Percentiles rank a stretch among this genome's conserved stretches.
These are phyloP conservation scores for Lutjanus argentimaculatus DNA, from an alignment of 2,797 vertebrate genomes.

Conservation along the genomic window DNA sequence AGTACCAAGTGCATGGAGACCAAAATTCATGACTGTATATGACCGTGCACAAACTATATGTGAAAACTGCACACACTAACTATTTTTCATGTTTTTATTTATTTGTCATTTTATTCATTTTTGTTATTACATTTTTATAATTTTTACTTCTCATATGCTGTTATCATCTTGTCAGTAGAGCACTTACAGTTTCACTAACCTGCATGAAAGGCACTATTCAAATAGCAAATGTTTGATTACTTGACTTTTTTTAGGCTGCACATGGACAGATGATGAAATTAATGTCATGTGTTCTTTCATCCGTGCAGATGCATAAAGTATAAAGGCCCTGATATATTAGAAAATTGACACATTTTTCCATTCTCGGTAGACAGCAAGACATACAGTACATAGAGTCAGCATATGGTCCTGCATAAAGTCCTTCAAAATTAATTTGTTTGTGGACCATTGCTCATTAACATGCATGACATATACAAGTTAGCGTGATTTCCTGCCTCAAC, in stretches of 20 bases:
- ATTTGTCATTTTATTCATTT: neutral
- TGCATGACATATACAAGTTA: neutral
- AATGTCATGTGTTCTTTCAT: too few species aligned
- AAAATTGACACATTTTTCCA: too few species aligned
- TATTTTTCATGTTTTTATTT: neutral
- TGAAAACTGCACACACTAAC: neutral
- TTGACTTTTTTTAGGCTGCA: too few species aligned
- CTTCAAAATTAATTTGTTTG: neutral
- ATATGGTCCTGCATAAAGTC: neutral
- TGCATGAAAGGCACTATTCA: too few species aligned
- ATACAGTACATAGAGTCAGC: neutral
- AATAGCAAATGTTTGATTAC: too few species aligned
- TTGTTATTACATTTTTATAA: neutral
- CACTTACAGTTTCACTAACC: too few species aligned
- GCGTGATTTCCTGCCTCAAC: neutral
- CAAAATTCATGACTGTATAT: neutral
- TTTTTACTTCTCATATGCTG: neutral
- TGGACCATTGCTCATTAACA: too few species aligned
- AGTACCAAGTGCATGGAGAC: too few species aligned
- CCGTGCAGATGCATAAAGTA: neutral
- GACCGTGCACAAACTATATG: neutral
- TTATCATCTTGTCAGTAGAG: neutral
- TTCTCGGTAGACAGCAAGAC: neutral
- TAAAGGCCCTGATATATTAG: neutral
- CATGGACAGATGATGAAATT: too few species aligned